A percentile compares a stretch with the other conserved stretches of the same genome.
Evolutionary conservation across 1,140 invertebrate genomes (phyloP).

Genomic region (Radopholus similis): DNA sequence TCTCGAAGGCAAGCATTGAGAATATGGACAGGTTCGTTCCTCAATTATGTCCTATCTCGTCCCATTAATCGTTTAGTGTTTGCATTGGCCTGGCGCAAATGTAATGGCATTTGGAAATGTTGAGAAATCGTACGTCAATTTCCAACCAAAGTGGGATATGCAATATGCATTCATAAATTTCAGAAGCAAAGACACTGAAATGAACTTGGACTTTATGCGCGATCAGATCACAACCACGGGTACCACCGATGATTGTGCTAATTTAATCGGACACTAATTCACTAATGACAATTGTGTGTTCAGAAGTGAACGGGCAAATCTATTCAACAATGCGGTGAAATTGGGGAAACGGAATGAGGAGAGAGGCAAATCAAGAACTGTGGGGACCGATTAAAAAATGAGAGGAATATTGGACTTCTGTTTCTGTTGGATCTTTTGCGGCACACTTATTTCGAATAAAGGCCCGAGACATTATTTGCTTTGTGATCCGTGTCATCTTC

Average conservation of each 20-base stretch:
- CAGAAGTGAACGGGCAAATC: conserved; percentile 75
- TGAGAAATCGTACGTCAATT: conserved; percentile 68
- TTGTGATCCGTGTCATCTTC: too few relatives aligned
- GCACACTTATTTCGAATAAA: too few relatives aligned
- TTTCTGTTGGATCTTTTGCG: too few relatives aligned
- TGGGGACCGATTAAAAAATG: too few relatives aligned
- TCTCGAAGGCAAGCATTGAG: conserved; percentile 77
- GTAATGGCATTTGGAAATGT: conserved; percentile 89
- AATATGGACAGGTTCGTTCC: conserved; percentile 72
- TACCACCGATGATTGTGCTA: neutral
- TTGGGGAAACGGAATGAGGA: neutral
- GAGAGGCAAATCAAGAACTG: too few relatives aligned
- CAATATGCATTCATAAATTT: conserved; percentile 1
- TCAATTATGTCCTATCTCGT: neutral
- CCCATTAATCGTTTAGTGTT: conserved; percentile 65
- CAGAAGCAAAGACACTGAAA: conserved; percentile 48
- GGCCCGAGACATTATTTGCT: too few relatives aligned
- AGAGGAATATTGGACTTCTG: too few relatives aligned
- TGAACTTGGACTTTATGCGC: conserved; percentile 83
- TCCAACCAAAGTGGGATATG: neutral
- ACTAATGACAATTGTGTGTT: conserved; percentile 6
- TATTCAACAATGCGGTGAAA: conserved; percentile 51
- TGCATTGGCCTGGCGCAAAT: conserved; percentile 94
- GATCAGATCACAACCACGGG: conserved; percentile 90
- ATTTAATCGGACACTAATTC: neutral